Evolutionary conservation across 2,888 invertebrate species (phyloP).

Genomic region (Acrobasis repandana): DNA sequence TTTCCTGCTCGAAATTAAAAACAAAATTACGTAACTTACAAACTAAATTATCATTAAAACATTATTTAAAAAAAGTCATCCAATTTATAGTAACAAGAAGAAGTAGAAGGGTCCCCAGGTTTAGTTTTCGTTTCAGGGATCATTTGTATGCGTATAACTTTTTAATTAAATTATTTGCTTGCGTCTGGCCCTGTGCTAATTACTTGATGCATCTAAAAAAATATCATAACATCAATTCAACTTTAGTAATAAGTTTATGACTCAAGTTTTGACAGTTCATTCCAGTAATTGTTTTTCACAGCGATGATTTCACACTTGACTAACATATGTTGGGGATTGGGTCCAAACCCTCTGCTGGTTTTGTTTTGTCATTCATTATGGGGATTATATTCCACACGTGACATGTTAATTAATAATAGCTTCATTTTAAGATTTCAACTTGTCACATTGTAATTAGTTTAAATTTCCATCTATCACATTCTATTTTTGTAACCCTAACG

Average conservation of each 20-base stretch:
- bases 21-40: too few species aligned
- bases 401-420: slow-evolving; percentile 9
- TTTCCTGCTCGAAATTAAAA: too few species aligned
- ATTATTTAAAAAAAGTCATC: too few species aligned
- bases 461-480: background rate
- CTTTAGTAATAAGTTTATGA: background rate
- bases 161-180: too few species aligned
- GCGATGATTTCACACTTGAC: slow-evolving; percentile 26
- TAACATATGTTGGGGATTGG: slow-evolving; percentile 24
- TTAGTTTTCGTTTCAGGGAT: too few species aligned
- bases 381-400: slow-evolving; percentile 13
- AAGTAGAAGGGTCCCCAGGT: too few species aligned
- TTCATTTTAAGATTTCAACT: background rate
- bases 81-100: too few species aligned
- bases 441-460: background rate
- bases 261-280: slow-evolving; percentile 13
- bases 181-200: too few species aligned
- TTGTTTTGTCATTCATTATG: background rate
- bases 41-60: too few species aligned
- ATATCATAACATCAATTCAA: background rate
- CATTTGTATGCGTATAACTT: too few species aligned
- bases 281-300: slow-evolving; percentile 15
- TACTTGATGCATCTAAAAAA: too few species aligned
- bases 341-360: background rate
- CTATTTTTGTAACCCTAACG: background rate